Percentiles rank a stretch among this genome's conserved stretches.
Evolutionary conservation across 37 sponge, comb jelly and placozoan species (phyloP).

Genomic region (Aphrocallistes beatrix): DNA sequence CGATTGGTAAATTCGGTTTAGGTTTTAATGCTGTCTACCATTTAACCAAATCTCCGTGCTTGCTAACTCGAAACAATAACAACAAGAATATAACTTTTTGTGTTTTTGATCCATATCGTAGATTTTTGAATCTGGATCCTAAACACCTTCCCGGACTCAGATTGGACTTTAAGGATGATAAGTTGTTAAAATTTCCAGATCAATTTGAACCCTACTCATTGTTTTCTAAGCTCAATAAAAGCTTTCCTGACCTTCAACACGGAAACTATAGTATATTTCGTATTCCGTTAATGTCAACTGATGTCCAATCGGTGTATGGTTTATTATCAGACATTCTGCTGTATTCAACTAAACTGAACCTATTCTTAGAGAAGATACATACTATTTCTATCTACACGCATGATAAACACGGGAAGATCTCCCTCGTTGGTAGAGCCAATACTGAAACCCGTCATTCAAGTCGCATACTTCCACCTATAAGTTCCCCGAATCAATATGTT

Average conservation of each 20-base stretch:
- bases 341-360: background rate
- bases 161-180: background rate
- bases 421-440: background rate
- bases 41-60: constrained; percentile 22
- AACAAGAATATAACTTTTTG: background rate
- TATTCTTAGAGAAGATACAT: background rate
- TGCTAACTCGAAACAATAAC: background rate
- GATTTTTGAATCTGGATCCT: background rate
- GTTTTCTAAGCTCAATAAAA: too few relatives aligned
- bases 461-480: background rate
- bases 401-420: background rate
- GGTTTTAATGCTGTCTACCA: constrained; percentile 27
- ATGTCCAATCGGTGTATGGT: background rate
- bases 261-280: background rate
- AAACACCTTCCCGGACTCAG: background rate
- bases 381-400: background rate
- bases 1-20: background rate
- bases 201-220: background rate
- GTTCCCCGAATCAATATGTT: background rate
- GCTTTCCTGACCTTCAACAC: background rate
- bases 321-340: background rate
- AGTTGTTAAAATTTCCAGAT: background rate
- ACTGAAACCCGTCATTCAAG: background rate
- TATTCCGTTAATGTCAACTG: background rate
- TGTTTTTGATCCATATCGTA: constrained; percentile 5